Percentiles rank a stretch among this genome's conserved stretches.
These are phyloP conservation scores for Calephelis nemesis DNA, from an alignment of 1,140 invertebrate genomes.

Conservation along the genomic window DNA sequence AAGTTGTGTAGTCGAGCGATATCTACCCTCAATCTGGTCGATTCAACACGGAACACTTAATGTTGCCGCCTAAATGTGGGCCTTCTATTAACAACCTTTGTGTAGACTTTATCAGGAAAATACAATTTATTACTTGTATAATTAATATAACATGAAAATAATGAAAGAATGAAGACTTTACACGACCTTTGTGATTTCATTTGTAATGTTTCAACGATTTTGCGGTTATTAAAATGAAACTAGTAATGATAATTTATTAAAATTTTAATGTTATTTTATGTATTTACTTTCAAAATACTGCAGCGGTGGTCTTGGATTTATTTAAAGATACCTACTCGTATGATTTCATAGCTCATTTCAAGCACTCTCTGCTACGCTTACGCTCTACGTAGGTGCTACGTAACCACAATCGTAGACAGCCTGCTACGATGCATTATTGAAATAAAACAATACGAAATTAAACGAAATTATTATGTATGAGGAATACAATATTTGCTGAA, in stretches of 20 bases:
- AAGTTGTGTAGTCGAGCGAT: constrained; percentile 26
- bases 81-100: constrained; percentile 47
- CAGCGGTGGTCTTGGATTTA: too few relatives aligned
- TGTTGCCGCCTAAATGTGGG: constrained; percentile 46
- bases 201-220: constrained; percentile 20
- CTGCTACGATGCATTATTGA: too few relatives aligned
- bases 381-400: too few relatives aligned
- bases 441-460: too few relatives aligned
- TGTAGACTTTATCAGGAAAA: constrained; percentile 45
- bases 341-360: too few relatives aligned
- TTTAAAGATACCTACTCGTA: too few relatives aligned
- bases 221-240: neutral
- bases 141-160: constrained; percentile 48
- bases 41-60: constrained; percentile 63
- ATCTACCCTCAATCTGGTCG: constrained; percentile 63
- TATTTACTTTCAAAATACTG: neutral
- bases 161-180: constrained; percentile 29
- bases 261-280: neutral
- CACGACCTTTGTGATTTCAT: constrained; percentile 20
- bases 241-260: neutral
- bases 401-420: too few relatives aligned
- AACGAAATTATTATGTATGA: too few relatives aligned
- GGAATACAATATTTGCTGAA: too few relatives aligned
- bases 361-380: too few relatives aligned
- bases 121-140: constrained; percentile 46